Conservation (phyloP, 2,797 vertebrate genomes). For the Holocentrus rufus region DNA sequence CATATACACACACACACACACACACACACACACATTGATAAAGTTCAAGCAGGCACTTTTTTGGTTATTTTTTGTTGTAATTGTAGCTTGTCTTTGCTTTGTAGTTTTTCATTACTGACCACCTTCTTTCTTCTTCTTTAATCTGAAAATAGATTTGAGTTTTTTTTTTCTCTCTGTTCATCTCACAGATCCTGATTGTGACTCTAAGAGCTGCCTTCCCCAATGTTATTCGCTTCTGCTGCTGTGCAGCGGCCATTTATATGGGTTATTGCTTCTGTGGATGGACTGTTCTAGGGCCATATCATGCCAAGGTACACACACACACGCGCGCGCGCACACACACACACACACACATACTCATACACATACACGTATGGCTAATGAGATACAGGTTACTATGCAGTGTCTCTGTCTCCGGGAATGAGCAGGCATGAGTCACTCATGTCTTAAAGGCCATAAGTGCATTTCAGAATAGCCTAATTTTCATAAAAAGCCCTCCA, state of each 20-base stretch:
- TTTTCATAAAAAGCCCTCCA: conserved; percentile 31
- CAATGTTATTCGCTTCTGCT: conserved; percentile 93
- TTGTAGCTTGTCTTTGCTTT: background rate
- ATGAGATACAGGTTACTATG: background rate
- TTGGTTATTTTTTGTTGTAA: background rate
- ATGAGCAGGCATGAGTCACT: conserved; percentile 25
- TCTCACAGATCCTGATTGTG: conserved; percentile 89
- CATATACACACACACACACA: background rate
- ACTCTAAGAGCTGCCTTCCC: conserved; percentile 91
- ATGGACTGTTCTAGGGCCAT: conserved; percentile 94
- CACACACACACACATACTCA: conserved; percentile 23
- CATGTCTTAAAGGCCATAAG: conserved; percentile 1
- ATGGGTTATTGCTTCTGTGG: conserved; percentile 97
- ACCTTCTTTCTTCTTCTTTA: background rate
- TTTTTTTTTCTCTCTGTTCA: background rate
- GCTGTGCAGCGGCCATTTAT: conserved; percentile 93
- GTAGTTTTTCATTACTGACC: background rate
- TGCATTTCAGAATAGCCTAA: conserved; percentile 27
- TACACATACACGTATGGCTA: background rate
- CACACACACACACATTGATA: background rate
- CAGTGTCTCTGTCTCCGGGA: background rate
- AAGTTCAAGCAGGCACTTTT: background rate
- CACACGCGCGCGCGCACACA: background rate
- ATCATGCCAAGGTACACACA: conserved; percentile 88
- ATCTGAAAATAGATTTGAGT: background rate